Percentiles rank a stretch among this genome's conserved stretches.
These are phyloP conservation scores for Scatophagus argus DNA, from an alignment of 2,113 vertebrate species.

Conservation along the genomic window DNA sequence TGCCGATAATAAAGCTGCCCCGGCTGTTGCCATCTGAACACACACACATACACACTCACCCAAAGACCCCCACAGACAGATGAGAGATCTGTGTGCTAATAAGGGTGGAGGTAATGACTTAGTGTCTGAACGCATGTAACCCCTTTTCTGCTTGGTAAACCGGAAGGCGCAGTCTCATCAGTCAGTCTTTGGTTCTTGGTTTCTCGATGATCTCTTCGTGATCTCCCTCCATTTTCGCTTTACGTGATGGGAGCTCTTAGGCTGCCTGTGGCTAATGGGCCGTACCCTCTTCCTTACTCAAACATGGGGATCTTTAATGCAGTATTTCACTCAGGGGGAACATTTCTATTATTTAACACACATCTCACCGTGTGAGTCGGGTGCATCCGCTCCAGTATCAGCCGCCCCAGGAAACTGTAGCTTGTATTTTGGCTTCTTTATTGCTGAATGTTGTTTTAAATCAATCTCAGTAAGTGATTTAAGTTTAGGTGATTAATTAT, in stretches of 20 bases:
- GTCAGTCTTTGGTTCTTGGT: not conserved
- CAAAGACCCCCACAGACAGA: not conserved
- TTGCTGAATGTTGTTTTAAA: not conserved
- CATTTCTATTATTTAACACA: slow-evolving; percentile 65
- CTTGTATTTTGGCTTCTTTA: not conserved
- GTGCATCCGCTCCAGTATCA: slow-evolving; percentile 19
- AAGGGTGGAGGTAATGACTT: slow-evolving; percentile 27
- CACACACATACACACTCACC: not conserved
- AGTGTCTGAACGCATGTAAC: not conserved
- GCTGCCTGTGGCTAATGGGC: slow-evolving; percentile 64
- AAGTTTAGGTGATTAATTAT: not conserved
- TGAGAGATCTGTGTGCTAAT: slow-evolving; percentile 19
- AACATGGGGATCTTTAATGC: slow-evolving; percentile 59
- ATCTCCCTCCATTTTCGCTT: not conserved
- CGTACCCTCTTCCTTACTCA: slow-evolving; percentile 47
- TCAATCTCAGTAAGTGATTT: not conserved
- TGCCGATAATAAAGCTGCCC: slow-evolving; percentile 13
- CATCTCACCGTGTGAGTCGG: not conserved
- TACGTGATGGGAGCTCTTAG: slow-evolving; percentile 5
- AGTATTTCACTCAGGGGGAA: slow-evolving; percentile 51
- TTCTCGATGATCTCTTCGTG: not conserved
- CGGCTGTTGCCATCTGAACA: not conserved
- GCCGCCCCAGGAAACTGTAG: not conserved
- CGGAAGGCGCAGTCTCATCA: slow-evolving; percentile 5
- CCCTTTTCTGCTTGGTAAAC: not conserved